Evolutionary conservation across 1,140 invertebrate species (phyloP).

Genomic region (Brevipalpus yothersi): DNA sequence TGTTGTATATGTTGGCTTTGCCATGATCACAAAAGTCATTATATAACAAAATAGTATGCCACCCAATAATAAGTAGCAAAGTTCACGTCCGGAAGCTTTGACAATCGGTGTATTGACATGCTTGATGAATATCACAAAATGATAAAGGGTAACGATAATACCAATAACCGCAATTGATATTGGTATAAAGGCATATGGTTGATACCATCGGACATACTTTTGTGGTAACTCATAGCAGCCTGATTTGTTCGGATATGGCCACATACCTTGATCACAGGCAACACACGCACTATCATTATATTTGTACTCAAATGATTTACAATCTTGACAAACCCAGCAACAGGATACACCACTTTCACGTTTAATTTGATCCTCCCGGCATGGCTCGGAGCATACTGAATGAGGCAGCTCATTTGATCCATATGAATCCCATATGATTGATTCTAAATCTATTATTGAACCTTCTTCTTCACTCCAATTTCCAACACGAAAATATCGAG

Average conservation of each 20-base stretch:
- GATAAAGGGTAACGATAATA: slow-evolving; percentile 25
- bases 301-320: slow-evolving; percentile 30
- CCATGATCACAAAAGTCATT: slow-evolving; percentile 55
- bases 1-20: slow-evolving; percentile 26
- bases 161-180: slow-evolving; percentile 27
- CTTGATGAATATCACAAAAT: slow-evolving; percentile 27
- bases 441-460: slow-evolving; percentile 28
- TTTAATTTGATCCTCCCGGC: slow-evolving; percentile 37
- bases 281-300: slow-evolving; percentile 29
- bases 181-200: slow-evolving; percentile 29
- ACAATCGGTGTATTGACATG: slow-evolving; percentile 67
- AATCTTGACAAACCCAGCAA: slow-evolving; percentile 28
- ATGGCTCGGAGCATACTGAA: slow-evolving; percentile 38
- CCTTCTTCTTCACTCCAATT: slow-evolving; percentile 14
- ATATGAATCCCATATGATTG: slow-evolving; percentile 17
- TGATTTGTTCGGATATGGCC: slow-evolving; percentile 21
- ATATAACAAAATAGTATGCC: slow-evolving; percentile 70
- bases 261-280: slow-evolving; percentile 27
- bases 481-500: slow-evolving; percentile 21
- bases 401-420: slow-evolving; percentile 21
- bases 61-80: slow-evolving; percentile 56
- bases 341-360: slow-evolving; percentile 25
- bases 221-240: slow-evolving; percentile 21
- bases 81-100: slow-evolving; percentile 59
- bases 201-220: slow-evolving; percentile 31